Base-by-base conservation (phyloP, 2,888 invertebrate genomes). In the Caradrina clavipalpis region DNA sequence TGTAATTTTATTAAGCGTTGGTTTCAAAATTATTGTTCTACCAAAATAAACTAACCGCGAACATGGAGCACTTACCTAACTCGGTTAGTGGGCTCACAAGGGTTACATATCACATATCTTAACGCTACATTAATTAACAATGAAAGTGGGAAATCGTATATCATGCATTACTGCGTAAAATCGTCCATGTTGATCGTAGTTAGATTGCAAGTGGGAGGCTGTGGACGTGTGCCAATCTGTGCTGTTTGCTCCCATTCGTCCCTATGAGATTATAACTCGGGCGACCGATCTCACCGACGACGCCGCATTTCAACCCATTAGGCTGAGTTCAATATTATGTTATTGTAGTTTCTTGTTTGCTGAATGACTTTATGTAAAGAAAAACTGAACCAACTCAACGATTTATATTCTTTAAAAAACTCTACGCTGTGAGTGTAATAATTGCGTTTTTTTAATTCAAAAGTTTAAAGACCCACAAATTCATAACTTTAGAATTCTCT, bases 61-160 rank as follows among this genome's bases (percentile, higher is more conserved):
- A 72, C 64, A 69, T 49, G 21, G 53, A 59, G 62, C 69, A 78
- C 73, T 69, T 73, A 35, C 35, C 35, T 35, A 73, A 67, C 54
- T 53, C 62, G 58, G 71, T 69, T 73, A 66, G 65, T 70, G 60
- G 59, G 57, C 68, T 51, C 69, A 54, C 67, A 71, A 82, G 73
- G 66, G 73, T 73, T 60, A 68, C 69, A 69, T 73, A 76, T 62
- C 62, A 69, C 69, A 73, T 81, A 87, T 86, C 88, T 88, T 88
- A 85, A 86, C 88, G 83, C 86, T 84, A 87, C 88, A 89, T 89
- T 88, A 86, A 87, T 87, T 86, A 86, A 59, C 51, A 60, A 66
- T 69, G 71, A 76, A 71, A 73, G 65, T 75, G 67, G 60, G 59
- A 61, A 69, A 75, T 74, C 69, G 59, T 75, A 81, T 66, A 83